phyloP scores from a whole-genome alignment of 1,140 invertebrate genomes.

The Procambarus virginalis region DNA sequence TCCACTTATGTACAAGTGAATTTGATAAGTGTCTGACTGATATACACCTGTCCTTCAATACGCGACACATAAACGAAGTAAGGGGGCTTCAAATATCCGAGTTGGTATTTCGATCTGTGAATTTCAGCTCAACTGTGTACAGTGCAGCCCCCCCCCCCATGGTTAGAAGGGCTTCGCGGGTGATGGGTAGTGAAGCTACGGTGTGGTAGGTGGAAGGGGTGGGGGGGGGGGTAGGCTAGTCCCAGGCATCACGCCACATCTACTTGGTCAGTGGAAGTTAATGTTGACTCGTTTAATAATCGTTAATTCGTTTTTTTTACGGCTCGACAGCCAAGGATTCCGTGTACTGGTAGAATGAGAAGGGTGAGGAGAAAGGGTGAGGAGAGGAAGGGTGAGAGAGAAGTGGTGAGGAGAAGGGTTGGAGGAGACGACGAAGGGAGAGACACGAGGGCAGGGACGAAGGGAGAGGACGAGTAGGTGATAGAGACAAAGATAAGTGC shows the following conservation, averaged over 20 bases:
- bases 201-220: not conserved
- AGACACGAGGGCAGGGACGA: not conserved
- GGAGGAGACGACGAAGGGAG: not conserved
- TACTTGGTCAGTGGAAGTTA: conserved; percentile 23
- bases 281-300: conserved; percentile 26
- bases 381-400: not conserved
- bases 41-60: no score
- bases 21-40: no score
- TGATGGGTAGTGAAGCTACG: not conserved
- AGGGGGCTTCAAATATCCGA: no score
- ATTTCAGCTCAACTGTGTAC: not conserved
- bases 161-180: not conserved
- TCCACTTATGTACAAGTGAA: no score
- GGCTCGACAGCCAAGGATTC: not conserved
- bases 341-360: not conserved
- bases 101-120: no score
- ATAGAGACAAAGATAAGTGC: not conserved
- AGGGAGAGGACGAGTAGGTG: not conserved
- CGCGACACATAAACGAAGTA: no score
- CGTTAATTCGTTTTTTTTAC: conserved; percentile 20
- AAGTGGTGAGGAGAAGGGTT: not conserved
- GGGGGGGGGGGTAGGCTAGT: not conserved
- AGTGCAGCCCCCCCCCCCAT: no score
- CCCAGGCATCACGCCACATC: not conserved
- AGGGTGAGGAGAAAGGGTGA: not conserved